Evolutionary conservation across 2,797 vertebrate species (phyloP).

Genomic region (Yasuhikotakia modesta): DNA sequence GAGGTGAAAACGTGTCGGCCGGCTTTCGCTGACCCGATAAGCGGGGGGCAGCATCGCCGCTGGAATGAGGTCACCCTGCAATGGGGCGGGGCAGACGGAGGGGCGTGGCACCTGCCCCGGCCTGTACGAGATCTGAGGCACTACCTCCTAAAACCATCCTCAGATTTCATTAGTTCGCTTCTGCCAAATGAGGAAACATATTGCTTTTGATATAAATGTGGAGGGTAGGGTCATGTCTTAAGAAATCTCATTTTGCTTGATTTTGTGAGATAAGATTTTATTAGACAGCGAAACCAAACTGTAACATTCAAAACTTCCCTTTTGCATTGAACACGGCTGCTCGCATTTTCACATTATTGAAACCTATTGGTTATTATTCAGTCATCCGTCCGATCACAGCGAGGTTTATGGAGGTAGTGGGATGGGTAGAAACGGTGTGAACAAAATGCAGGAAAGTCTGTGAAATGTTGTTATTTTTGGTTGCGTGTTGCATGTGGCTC

Average conservation of each 20-base stretch:
- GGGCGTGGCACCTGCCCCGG: conserved; percentile 39
- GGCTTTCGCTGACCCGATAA: conserved; percentile 53
- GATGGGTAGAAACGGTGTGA: neutral
- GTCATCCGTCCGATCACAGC: neutral
- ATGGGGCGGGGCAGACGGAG: conserved; percentile 24
- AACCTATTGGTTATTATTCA: neutral
- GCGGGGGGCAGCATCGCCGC: conserved; percentile 43
- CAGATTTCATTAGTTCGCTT: neutral
- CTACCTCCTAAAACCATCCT: neutral
- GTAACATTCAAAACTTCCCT: neutral
- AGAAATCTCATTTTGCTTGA: neutral
- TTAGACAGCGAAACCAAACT: neutral
- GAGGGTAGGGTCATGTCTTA: neutral
- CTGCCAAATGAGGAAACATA: conserved; percentile 1
- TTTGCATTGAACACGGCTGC: neutral
- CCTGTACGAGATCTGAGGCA: conserved; percentile 32
- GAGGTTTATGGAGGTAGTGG: neutral
- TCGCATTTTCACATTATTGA: neutral
- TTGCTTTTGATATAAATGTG: neutral
- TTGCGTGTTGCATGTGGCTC: neutral
- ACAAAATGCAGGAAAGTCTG: neutral
- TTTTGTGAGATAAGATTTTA: neutral
- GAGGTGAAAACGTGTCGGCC: conserved; percentile 59
- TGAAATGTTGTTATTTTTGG: neutral
- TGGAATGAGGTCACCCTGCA: conserved; percentile 57